Percentiles rank a stretch among this genome's conserved stretches.
These are phyloP conservation scores for Monopterus albus DNA, from an alignment of 2,113 vertebrate genomes.

Conservation along the genomic window DNA sequence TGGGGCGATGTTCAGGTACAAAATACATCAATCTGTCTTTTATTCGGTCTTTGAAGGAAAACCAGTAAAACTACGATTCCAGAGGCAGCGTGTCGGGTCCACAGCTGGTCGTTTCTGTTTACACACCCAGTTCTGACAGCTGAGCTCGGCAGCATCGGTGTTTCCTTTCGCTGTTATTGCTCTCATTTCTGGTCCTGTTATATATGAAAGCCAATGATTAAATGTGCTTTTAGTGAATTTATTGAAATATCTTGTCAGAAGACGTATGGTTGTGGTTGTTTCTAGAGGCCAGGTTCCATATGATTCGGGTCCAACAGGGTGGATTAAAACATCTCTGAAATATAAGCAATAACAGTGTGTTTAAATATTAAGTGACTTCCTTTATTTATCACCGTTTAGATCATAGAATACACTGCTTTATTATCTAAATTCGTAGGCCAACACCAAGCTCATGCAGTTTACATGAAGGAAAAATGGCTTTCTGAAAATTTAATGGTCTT, in stretches of 20 bases:
- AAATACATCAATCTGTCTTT: fast-evolving
- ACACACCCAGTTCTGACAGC: constrained; percentile 67
- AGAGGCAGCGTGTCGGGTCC: too few species aligned
- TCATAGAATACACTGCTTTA: background rate
- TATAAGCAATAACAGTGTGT: too few species aligned
- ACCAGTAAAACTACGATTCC: fast-evolving
- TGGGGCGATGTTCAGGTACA: constrained; percentile 67
- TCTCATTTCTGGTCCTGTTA: fast-evolving
- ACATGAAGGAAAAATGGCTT: background rate
- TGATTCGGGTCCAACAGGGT: too few species aligned
- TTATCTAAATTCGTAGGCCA: background rate
- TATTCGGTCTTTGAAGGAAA: background rate
- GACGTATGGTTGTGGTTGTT: too few species aligned
- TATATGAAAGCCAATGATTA: background rate
- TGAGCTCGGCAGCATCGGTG: constrained; percentile 45
- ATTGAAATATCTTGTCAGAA: fast-evolving
- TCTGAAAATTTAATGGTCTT: background rate
- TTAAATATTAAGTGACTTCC: too few species aligned
- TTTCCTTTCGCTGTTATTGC: background rate
- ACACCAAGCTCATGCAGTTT: background rate
- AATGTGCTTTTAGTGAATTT: background rate
- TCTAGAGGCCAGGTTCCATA: too few species aligned
- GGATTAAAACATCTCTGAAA: too few species aligned
- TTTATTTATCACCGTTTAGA: too few species aligned
- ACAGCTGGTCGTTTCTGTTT: background rate